These are phyloP conservation scores for Synergus umbraculus DNA, from an alignment of 2,888 invertebrate genomes.

Conservation along the genomic window DNA sequence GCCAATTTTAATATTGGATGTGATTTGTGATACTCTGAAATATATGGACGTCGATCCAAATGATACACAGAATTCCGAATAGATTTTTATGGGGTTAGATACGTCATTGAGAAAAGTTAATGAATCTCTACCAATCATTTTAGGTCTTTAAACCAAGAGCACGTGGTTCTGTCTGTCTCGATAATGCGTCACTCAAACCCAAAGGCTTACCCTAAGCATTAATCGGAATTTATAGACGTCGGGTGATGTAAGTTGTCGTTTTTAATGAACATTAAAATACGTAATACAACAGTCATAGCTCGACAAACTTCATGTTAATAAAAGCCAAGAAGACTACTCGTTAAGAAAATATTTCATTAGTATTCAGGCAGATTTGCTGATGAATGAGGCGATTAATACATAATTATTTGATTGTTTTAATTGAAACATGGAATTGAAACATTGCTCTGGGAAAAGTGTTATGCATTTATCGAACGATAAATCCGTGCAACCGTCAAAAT, in stretches of 20 bases:
- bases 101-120: neutral
- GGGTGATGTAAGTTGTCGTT: neutral
- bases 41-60: neutral
- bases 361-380: too few relatives aligned
- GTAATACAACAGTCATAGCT: neutral
- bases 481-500: too few relatives aligned
- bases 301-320: neutral
- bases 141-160: neutral
- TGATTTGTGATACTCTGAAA: neutral
- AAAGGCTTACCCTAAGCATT: neutral
- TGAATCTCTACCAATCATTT: neutral
- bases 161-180: neutral
- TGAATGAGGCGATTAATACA: too few relatives aligned
- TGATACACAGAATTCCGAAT: neutral
- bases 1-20: neutral
- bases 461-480: too few relatives aligned
- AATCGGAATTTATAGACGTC: constrained; percentile 10
- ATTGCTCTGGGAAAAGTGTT: too few relatives aligned
- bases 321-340: neutral
- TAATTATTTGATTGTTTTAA: too few relatives aligned
- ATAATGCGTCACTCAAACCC: neutral
- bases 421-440: too few relatives aligned
- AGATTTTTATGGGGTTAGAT: neutral
- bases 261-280: neutral
- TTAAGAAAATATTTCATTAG: too few relatives aligned